Evolutionary conservation across 2,113 vertebrate species (phyloP), one percentile per base, ranked within the genome.

Genomic region (Grantiella picta): DNA sequence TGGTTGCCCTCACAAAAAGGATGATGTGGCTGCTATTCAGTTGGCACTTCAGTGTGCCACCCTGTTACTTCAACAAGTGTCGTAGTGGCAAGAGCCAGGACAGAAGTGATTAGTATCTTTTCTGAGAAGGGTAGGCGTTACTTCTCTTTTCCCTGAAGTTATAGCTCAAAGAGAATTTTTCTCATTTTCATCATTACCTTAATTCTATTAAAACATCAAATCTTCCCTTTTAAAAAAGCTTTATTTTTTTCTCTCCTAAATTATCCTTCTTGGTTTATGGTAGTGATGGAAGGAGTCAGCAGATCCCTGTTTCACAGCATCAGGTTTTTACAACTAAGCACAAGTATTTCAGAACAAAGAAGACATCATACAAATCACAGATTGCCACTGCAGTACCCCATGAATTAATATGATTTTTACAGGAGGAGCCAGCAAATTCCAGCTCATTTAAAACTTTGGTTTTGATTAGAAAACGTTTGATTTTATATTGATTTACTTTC

Each of bases 51-150:
- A 73, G 47, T 72, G 35, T 92, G 71, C 73, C 64, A 49, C 64
- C 28, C 36, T 89, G 45, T 85, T 96, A 81, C 27, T 96, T 90
- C 89, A 96, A 75, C 73, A 92, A 92, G 83, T 54, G 66, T 44
- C 72, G 72, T 15, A 78, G 92, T 78, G 69, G 42, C 9, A 16
- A 56, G 68, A 91, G 66, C 70, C 57, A 33, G 81, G 90, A 71
- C 14, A 63, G 70, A 82, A 92, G 22, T 91, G 90, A 64, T 85
- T 63, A 81, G 44, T 33, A 29, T 88, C 11, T 93, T 89, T 90
- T 92, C 80, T 64, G 75, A 45, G 36, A 45, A 94, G 65, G 25
- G 16, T 90, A 44, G 42, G 53, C 75, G 53, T 87, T 96, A 40
- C 27, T 89, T 89, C 53, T 79, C 77, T 82, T 89, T 71, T 44